These are phyloP conservation scores for Meandrina meandrites DNA, from an alignment of 92 coral and sea anemone species.

Conservation along the genomic window DNA sequence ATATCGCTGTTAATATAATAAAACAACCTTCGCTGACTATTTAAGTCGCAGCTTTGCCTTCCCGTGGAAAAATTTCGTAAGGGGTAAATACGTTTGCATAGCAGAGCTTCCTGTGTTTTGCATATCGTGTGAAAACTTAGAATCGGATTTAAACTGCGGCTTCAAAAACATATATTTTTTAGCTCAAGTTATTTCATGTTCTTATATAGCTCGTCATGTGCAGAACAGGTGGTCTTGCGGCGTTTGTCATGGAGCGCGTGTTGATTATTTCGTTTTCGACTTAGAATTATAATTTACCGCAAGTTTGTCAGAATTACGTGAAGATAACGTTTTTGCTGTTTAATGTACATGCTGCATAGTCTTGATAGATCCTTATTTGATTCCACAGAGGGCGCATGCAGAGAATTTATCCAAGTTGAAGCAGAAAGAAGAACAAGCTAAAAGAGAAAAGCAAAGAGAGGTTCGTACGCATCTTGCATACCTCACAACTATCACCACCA, in stretches of 20 bases:
- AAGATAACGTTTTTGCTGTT: background rate
- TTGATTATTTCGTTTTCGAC: background rate
- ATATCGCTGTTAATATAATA: background rate
- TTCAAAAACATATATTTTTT: too few relatives aligned
- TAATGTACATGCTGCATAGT: background rate
- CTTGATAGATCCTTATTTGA: background rate
- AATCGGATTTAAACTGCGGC: background rate
- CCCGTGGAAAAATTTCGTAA: background rate
- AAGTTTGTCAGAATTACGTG: background rate
- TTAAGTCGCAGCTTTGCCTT: background rate
- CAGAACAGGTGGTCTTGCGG: background rate
- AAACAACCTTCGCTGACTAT: background rate
- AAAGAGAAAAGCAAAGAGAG: conserved; percentile 68
- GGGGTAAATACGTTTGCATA: background rate
- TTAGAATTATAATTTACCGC: background rate
- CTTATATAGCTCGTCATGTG: too few relatives aligned
- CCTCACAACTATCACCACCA: background rate
- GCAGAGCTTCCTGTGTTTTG: background rate
- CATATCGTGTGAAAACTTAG: background rate
- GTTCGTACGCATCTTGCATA: background rate
- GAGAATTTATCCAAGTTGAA: conserved; percentile 75
- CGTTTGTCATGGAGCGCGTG: background rate
- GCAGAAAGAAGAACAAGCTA: conserved; percentile 86
- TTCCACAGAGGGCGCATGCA: conserved; percentile 72
- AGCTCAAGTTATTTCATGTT: too few relatives aligned